phyloP scores from a whole-genome alignment of 2,113 vertebrate genomes.

The Laticauda laticaudata region DNA sequence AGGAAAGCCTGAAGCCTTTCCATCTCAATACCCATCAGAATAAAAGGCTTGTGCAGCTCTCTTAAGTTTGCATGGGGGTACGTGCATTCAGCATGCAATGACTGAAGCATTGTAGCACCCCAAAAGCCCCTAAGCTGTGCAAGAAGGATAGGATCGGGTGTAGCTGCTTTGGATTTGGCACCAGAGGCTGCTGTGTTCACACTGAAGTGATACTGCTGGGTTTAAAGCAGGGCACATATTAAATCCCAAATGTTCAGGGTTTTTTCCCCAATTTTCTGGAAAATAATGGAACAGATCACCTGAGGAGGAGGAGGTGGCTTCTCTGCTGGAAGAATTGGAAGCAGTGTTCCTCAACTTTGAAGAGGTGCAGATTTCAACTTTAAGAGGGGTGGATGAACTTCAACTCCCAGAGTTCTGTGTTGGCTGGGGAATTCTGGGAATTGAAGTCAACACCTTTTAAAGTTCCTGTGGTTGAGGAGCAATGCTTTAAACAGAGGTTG shows the following conservation, averaged over 20 bases:
- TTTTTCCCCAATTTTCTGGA: neutral
- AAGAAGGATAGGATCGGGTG: neutral
- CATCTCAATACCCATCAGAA: slow-evolving; percentile 31
- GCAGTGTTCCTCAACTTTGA: neutral
- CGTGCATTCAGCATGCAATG: neutral
- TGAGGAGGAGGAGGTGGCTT: neutral
- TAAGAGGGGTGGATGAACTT: neutral
- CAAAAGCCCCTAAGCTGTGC: neutral
- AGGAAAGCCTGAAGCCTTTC: slow-evolving; percentile 46
- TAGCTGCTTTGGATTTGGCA: neutral
- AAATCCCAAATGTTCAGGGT: neutral
- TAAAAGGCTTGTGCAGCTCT: neutral
- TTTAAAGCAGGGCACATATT: neutral
- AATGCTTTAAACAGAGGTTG: neutral
- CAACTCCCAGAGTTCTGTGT: neutral
- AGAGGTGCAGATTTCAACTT: too few relatives aligned
- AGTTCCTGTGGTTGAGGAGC: neutral
- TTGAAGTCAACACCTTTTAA: neutral
- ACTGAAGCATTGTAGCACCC: neutral
- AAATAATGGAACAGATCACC: neutral
- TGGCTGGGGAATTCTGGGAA: neutral
- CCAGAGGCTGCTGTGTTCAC: neutral
- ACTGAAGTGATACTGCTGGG: neutral
- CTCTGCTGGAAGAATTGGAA: neutral
- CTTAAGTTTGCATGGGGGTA: neutral